phyloP scores from a whole-genome alignment of 2,797 vertebrate species.

The Ptychadena robeensis region DNA sequence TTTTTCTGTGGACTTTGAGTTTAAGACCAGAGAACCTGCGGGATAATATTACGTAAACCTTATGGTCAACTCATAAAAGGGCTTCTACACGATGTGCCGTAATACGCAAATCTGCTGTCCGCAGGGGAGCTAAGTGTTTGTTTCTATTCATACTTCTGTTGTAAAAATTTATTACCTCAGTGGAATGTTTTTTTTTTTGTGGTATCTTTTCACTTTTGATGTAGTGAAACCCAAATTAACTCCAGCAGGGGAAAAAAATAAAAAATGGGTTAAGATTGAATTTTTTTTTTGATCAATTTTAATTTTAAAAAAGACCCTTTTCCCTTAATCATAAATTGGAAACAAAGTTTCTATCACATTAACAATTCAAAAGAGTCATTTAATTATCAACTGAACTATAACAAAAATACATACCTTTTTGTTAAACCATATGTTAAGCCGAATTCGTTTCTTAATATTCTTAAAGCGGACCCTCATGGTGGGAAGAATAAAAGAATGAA shows the following conservation, averaged over 20 bases:
- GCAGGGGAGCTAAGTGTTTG: neutral
- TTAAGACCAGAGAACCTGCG: conserved; percentile 13
- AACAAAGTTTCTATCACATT: too few relatives aligned
- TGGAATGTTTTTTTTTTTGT: neutral
- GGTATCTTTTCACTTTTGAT: neutral
- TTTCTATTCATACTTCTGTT: conserved; percentile 3
- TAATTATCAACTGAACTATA: too few relatives aligned
- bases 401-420: too few relatives aligned
- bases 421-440: too few relatives aligned
- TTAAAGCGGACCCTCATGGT: too few relatives aligned
- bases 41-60: conserved; percentile 17
- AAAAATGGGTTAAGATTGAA: too few relatives aligned
- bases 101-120: conserved; percentile 1
- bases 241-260: neutral
- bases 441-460: too few relatives aligned
- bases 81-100: conserved; percentile 1
- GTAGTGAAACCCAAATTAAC: neutral
- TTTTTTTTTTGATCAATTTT: too few relatives aligned
- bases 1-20: neutral
- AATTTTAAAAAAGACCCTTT: too few relatives aligned
- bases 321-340: too few relatives aligned
- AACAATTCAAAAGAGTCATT: too few relatives aligned
- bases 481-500: too few relatives aligned
- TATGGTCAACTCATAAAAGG: conserved; percentile 22
- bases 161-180: conserved; percentile 6